Evolutionary conservation across 2,797 vertebrate species (phyloP).

Genomic region (Sebastes minor): DNA sequence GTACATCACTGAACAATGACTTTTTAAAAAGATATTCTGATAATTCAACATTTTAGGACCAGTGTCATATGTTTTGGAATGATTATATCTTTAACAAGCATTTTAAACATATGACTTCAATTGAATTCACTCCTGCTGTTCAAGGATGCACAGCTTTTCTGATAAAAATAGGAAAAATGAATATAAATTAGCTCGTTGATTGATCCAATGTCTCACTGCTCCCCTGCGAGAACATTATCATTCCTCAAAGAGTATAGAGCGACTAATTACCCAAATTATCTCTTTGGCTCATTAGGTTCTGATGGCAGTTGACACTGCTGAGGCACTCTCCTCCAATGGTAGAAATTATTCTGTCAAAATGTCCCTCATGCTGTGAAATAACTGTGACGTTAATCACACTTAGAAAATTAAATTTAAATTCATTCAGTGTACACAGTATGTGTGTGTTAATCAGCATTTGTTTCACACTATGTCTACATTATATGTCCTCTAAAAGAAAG

Average conservation of each 20-base stretch:
- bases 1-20: background rate
- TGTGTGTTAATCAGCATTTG: background rate
- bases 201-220: slow-evolving; percentile 29
- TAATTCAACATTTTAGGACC: background rate
- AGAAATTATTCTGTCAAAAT: slow-evolving; percentile 34
- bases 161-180: background rate
- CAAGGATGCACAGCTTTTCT: background rate
- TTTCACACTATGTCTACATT: background rate
- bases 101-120: background rate
- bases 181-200: slow-evolving; percentile 41
- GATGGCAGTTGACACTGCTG: slow-evolving; percentile 18
- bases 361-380: slow-evolving; percentile 17
- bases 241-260: slow-evolving; percentile 20
- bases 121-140: background rate
- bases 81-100: background rate
- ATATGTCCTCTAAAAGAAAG: background rate
- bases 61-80: background rate
- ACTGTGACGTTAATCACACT: background rate
- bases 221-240: slow-evolving; percentile 22
- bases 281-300: slow-evolving; percentile 47
- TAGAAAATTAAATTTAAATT: slow-evolving; percentile 1
- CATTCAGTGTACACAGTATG: background rate
- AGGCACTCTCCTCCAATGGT: background rate
- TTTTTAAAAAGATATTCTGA: background rate
- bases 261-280: slow-evolving; percentile 55